Evolutionary conservation across 2,797 vertebrate species (phyloP), one percentile per base, ranked within the genome.

Genomic region (Spheniscus humboldti): DNA sequence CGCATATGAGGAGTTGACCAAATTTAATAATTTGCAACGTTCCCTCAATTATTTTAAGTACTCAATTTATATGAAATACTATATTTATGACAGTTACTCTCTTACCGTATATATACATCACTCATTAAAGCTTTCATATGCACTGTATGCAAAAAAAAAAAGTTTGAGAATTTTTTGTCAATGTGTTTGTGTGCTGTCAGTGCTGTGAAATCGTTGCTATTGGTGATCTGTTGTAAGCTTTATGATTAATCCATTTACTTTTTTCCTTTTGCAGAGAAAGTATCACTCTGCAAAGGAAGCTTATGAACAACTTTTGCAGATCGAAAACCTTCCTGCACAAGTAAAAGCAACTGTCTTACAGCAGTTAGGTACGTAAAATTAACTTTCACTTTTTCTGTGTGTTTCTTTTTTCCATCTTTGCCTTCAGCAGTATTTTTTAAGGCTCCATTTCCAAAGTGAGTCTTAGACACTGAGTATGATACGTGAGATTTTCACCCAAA

Each of bases 261-360:
- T 79, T 93, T 91, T 96, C 97, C 88, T 91, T 97, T 96, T 95
- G 94, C 98, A 99, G 99, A 99, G 99, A 98, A 99, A 99, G 98
- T 99, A 99, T 98, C 98, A 99, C 97, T 98, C 99, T 96, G 99
- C 99, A 96, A 99, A 99, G 97, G 99, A 99, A 98, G 99, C 99
- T 71, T 99, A 99, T 97, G 99, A 99, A 97, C 99, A 98, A 98
- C 99, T 99, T 97, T 97, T 99, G 98, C 99, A 99, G 98, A 98
- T 98, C 18, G 99, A 99, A 97, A 98, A 99, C 98, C 99, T 99
- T 98, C 98, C 99, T 98, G 98, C 98, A 97, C 99, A 99, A 99
- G 99, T 99, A 98, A 99, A 99, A 98, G 99, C 99, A 92, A 99
- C 99, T 96, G 98, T 99, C 90, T 98, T 99, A 97, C 99, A 99